Base-by-base conservation (phyloP, 2,888 invertebrate species). In the Drosophila melanosoma region DNA sequence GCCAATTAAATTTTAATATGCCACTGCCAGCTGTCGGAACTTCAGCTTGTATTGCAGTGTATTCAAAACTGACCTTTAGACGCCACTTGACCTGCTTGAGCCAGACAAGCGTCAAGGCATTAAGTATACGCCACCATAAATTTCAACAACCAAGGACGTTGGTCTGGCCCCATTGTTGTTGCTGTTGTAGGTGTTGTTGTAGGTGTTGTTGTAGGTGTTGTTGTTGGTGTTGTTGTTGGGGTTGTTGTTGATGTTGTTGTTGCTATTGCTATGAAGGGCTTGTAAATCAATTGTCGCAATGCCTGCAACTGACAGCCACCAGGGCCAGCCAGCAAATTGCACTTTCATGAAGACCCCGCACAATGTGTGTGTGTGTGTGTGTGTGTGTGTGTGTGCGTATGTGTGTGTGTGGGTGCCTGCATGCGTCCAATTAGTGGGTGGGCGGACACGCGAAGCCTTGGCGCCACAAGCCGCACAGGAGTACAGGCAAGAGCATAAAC, bases 261-360 rank as follows among this genome's bases (percentile, higher is more conserved):
- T 42, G 57, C 48, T 64, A 52, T 71, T 68, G 68, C 56, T 66
- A 75, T 78, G 83, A 69, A 85, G 48, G 74, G 62, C 68, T 74
- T 81, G 79, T 85, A 79, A 84, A 84, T 84, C 84, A 85, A 85
- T 87, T 85, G 84, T 79, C 88, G 86, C 87, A 79, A 67, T 71
- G 81, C 81, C 79, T 84, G 81, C 73, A 78, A 72, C 67, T 69
- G 82, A 83, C 80, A 84, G 69, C 64, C 66, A 49, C 76, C 77
- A 72, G 77, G 75, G 75, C 59, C 63, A 60, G 65, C 65, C 61
- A 63, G 49, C 71, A 76, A 85, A 82, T 78, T 87, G 84, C 81
- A 59, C 63, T 78, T 78, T 73, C 66, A 82, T 77, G 71, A 70
- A 70, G 32, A 38, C 23, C 45, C 36, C 32, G 15, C 15, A 56